phyloP scores from a whole-genome alignment of 2,113 vertebrate species.

The Anguilla rostrata region DNA sequence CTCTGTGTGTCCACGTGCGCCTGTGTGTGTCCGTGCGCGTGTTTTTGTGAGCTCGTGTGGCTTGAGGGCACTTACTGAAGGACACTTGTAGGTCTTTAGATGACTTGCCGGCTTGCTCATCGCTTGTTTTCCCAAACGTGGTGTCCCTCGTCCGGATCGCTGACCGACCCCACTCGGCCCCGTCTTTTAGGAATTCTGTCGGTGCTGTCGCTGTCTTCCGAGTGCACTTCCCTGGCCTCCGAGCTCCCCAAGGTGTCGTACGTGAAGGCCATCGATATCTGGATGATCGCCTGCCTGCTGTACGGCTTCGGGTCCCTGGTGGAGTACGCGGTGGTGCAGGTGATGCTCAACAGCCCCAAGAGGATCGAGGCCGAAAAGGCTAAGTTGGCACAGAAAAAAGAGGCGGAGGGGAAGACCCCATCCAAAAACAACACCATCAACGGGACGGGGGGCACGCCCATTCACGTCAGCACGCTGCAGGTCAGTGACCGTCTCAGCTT shows the following conservation, averaged over 20 bases:
- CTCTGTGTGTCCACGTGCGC: not conserved
- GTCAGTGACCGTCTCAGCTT: constrained; percentile 60
- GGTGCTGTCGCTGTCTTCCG: constrained; percentile 92
- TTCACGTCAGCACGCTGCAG: constrained; percentile 92
- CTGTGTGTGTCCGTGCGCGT: not conserved
- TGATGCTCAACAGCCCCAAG: constrained; percentile 90
- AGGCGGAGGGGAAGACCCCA: constrained; percentile 78
- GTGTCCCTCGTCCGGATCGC: not conserved
- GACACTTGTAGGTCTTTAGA: not conserved
- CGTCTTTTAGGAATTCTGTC: constrained; percentile 86
- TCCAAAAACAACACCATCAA: constrained; percentile 87
- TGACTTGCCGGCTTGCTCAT: not conserved
- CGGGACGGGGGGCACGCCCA: constrained; percentile 85
- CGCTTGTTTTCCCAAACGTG: not conserved
- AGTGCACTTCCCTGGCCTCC: constrained; percentile 87
- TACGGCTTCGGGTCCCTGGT: constrained; percentile 92
- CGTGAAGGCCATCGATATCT: constrained; percentile 93
- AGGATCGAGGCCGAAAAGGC: constrained; percentile 88
- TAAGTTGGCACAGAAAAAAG: constrained; percentile 84
- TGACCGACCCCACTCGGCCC: not conserved
- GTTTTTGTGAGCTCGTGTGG: not conserved
- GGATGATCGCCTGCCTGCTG: constrained; percentile 93
- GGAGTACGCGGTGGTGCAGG: constrained; percentile 94
- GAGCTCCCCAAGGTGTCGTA: constrained; percentile 97
- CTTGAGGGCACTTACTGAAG: not conserved